These are phyloP conservation scores for Bucco capensis DNA, from an alignment of 2,113 vertebrate species.

Conservation along the genomic window DNA sequence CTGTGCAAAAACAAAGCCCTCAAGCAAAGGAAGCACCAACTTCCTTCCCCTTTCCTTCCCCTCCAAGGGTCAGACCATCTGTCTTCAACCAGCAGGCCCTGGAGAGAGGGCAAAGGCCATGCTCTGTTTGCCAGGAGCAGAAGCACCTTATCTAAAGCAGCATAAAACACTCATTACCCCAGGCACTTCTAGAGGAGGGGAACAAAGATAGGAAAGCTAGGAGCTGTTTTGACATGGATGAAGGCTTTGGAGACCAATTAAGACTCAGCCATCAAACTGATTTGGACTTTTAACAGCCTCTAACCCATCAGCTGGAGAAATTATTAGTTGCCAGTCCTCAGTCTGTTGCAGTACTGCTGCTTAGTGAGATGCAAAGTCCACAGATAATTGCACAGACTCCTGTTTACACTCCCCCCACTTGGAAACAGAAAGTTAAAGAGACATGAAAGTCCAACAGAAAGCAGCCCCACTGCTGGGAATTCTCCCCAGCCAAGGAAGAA, in stretches of 20 bases:
- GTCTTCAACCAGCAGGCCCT: neutral
- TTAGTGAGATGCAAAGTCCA: neutral
- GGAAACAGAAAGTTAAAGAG: neutral
- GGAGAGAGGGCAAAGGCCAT: neutral
- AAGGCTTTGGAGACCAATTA: neutral
- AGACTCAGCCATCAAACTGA: constrained; percentile 1
- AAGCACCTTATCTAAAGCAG: neutral
- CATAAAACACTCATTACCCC: neutral
- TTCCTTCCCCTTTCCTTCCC: neutral
- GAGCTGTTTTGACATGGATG: neutral
- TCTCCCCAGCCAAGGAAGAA: neutral
- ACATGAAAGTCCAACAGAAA: neutral
- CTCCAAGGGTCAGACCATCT: neutral
- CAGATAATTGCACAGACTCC: neutral
- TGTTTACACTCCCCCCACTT: neutral
- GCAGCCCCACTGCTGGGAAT: neutral
- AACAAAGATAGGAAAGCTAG: neutral
- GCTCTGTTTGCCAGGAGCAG: neutral
- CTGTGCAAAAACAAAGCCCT: neutral
- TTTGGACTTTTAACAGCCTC: neutral
- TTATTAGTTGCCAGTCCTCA: neutral
- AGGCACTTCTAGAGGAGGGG: neutral
- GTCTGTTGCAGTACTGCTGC: neutral
- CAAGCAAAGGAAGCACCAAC: neutral
- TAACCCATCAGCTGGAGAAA: neutral